Conservation (phyloP, 2,888 invertebrate genomes). For the Agrotis clavis region DNA sequence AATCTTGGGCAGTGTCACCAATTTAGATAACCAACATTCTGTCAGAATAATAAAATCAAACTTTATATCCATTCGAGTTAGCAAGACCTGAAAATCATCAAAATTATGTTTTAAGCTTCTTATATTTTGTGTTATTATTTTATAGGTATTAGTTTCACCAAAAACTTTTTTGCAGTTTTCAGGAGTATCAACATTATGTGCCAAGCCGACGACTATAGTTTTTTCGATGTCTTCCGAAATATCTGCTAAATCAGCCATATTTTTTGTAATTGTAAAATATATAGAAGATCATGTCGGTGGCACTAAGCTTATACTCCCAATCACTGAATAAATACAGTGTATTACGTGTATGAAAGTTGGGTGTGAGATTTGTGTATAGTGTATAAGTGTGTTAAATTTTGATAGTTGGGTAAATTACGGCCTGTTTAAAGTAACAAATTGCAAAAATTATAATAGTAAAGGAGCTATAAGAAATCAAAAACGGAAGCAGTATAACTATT, state of each 20-base stretch:
- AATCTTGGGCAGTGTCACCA: neutral
- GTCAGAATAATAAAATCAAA: conserved; percentile 9
- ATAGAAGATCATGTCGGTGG: neutral
- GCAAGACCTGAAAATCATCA: conserved; percentile 3
- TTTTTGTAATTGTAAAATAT: too few species aligned
- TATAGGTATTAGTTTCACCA: neutral
- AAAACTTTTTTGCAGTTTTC: neutral
- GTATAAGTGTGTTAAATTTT: neutral
- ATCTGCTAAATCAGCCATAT: too few species aligned
- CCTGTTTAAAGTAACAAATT: neutral
- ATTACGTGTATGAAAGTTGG: neutral
- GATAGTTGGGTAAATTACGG: neutral
- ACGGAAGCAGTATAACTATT: neutral
- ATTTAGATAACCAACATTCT: neutral
- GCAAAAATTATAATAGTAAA: neutral
- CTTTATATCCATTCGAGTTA: neutral
- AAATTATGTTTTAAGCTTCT: conserved; percentile 4
- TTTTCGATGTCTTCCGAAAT: neutral
- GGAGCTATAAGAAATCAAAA: neutral
- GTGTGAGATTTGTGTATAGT: neutral
- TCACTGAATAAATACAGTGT: neutral
- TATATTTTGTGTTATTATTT: conserved; percentile 1
- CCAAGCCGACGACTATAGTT: neutral
- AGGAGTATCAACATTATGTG: neutral
- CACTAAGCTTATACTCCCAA: neutral